Conservation (phyloP, 1,140 invertebrate genomes). For the Drosophila kanapiae region DNA sequence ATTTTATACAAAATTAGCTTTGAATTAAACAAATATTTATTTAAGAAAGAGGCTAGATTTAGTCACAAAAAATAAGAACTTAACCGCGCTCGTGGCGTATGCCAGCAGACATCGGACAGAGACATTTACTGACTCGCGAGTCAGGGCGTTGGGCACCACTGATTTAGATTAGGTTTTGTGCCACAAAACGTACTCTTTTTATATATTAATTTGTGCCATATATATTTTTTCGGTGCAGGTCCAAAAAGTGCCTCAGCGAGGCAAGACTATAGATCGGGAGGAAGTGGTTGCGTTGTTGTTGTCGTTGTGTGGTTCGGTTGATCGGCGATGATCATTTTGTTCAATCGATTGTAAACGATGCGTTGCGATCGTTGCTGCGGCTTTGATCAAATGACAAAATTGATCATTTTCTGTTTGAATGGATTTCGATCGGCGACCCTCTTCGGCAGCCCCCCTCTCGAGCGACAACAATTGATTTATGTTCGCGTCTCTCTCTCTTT, state of each 20-base stretch:
- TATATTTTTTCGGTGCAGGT: conserved; percentile 23
- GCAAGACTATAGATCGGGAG: conserved; percentile 27
- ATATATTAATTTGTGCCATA: not conserved
- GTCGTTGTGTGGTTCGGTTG: conserved; percentile 53
- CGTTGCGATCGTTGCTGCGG: conserved; percentile 82
- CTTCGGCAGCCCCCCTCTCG: conserved; percentile 16
- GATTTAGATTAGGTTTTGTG: too few species aligned
- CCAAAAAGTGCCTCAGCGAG: not conserved
- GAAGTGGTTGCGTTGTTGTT: conserved; percentile 54
- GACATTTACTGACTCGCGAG: too few species aligned
- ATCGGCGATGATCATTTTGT: conserved; percentile 80
- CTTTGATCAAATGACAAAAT: conserved; percentile 85
- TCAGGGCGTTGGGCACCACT: too few species aligned
- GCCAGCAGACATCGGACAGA: too few species aligned
- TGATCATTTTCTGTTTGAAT: conserved; percentile 85
- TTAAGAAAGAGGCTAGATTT: too few species aligned
- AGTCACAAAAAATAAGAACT: too few species aligned
- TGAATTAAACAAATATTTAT: too few species aligned
- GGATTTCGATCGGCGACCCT: conserved; percentile 60
- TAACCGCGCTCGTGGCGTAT: too few species aligned
- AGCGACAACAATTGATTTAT: conserved; percentile 79
- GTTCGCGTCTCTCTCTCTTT: conserved; percentile 49
- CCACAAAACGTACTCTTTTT: too few species aligned
- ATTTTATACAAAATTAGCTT: too few species aligned
- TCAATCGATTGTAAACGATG: conserved; percentile 83